Evolutionary conservation across 2,888 invertebrate species (phyloP), one percentile per base, ranked within the genome.

Genomic region (Stramonita haemastoma): DNA sequence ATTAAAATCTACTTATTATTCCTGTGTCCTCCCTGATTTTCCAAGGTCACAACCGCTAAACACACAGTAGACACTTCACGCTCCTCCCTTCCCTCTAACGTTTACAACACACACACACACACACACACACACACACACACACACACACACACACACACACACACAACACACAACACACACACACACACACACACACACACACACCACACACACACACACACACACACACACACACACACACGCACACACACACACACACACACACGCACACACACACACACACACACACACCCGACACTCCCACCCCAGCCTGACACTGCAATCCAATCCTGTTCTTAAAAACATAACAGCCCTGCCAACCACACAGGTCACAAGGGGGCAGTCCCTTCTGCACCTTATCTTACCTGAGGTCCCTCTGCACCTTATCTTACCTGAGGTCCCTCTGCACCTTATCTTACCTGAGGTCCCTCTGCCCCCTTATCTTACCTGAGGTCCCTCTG

Each of bases 221-320:
- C 32, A 70, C 70, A 70, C 70, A 70, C 70, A 70, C 70, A 70
- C 70, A 79, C 79, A 79, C 79, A 32, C 79, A 79, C 79, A 79
- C 79, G 13, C 79, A 79, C 79, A 32, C 79, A 79, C 79, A 79
- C 29, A 79, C 32, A 29, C 8, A 8, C 29, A 29, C 79, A 17
- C 79, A 32, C 79, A 32, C 32, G 26, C 8, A 32, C 79, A 29
- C 32, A 32, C 32, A 32, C 32, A 79, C 79, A 8, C 29, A 11
- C 11, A 32, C 22, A 32, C 57, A 57, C 57, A 57, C 57, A 57
- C 57, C 57, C 11, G 17, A 11, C 13, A 32, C 29, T 19, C 5
- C 79, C 22, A 17, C 15, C 79, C 79, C 0, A 34, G 29, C 32
- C 29, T 19, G 8, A 15, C 29, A 32, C 32, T 34, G 32, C 29